These are phyloP conservation scores for Bacillus rossius DNA, from an alignment of 1,140 invertebrate genomes.

Conservation along the genomic window DNA sequence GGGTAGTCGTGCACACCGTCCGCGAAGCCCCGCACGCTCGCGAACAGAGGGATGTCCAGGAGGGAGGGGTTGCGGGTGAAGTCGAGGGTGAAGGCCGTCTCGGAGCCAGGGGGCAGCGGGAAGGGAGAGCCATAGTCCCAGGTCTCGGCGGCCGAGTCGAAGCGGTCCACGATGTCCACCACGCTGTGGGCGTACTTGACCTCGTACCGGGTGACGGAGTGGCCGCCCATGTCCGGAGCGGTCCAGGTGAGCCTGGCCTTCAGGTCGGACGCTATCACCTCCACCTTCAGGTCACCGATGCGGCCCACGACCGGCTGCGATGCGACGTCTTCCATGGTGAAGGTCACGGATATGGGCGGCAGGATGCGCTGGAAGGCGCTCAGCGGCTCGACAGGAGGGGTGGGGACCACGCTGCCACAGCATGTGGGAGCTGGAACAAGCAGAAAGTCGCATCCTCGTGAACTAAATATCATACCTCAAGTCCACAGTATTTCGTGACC, in stretches of 20 bases:
- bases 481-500: background rate
- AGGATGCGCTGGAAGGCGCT: slow-evolving; percentile 44
- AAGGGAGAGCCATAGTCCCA: slow-evolving; percentile 39
- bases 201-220: slow-evolving; percentile 45
- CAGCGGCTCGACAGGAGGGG: slow-evolving; percentile 38
- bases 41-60: slow-evolving; percentile 43
- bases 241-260: slow-evolving; percentile 47
- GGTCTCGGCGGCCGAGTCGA: slow-evolving; percentile 35
- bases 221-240: slow-evolving; percentile 47
- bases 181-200: slow-evolving; percentile 41
- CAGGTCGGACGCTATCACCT: slow-evolving; percentile 36
- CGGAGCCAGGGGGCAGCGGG: slow-evolving; percentile 39
- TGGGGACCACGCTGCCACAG: slow-evolving; percentile 44
- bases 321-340: slow-evolving; percentile 36
- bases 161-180: slow-evolving; percentile 43
- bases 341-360: slow-evolving; percentile 40
- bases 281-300: slow-evolving; percentile 44
- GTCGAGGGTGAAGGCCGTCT: slow-evolving; percentile 43
- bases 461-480: no score
- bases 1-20: slow-evolving; percentile 28
- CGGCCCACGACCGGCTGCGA: slow-evolving; percentile 26
- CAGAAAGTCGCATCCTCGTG: background rate
- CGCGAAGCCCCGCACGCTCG: slow-evolving; percentile 47
- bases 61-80: slow-evolving; percentile 40
- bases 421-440: slow-evolving; percentile 33